Evolutionary conservation across 1,140 invertebrate species (phyloP).

Genomic region (Bradysia coprophila): DNA sequence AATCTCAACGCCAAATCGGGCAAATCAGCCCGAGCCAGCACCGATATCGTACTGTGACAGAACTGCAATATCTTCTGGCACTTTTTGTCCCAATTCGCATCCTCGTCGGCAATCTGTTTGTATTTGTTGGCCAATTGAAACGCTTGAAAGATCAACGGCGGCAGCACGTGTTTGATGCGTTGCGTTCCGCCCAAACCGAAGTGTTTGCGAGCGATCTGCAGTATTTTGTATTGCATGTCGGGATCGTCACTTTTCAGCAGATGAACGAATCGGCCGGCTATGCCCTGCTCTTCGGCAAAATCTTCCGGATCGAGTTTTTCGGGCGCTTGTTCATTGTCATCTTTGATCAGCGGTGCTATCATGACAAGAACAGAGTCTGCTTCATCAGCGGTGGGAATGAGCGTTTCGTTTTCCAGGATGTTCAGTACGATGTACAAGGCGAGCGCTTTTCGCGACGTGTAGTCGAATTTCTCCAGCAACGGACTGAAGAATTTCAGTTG

Average conservation of each 20-base stretch:
- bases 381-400: constrained; percentile 72
- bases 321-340: constrained; percentile 56
- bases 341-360: constrained; percentile 69
- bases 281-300: constrained; percentile 90
- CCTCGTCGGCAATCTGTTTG: constrained; percentile 57
- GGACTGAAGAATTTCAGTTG: constrained; percentile 68
- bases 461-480: constrained; percentile 78
- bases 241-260: constrained; percentile 68
- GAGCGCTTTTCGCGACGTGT: constrained; percentile 68
- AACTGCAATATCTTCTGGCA: constrained; percentile 97
- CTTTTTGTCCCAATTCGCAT: constrained; percentile 97
- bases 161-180: constrained; percentile 79
- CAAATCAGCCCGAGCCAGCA: constrained; percentile 82
- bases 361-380: constrained; percentile 62
- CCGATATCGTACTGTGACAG: constrained; percentile 86
- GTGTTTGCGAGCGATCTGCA: constrained; percentile 74
- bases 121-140: constrained; percentile 80
- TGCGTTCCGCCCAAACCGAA: constrained; percentile 73
- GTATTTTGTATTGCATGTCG: constrained; percentile 87
- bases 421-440: constrained; percentile 55
- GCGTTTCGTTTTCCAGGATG: constrained; percentile 47
- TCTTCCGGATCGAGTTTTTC: constrained; percentile 75
- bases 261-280: constrained; percentile 79
- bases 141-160: constrained; percentile 92
- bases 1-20: constrained; percentile 83